A percentile compares a stretch with the other conserved stretches of the same genome.
phyloP scores from a whole-genome alignment of 1,140 invertebrate species.

The Mizuhopecten yessoensis region DNA sequence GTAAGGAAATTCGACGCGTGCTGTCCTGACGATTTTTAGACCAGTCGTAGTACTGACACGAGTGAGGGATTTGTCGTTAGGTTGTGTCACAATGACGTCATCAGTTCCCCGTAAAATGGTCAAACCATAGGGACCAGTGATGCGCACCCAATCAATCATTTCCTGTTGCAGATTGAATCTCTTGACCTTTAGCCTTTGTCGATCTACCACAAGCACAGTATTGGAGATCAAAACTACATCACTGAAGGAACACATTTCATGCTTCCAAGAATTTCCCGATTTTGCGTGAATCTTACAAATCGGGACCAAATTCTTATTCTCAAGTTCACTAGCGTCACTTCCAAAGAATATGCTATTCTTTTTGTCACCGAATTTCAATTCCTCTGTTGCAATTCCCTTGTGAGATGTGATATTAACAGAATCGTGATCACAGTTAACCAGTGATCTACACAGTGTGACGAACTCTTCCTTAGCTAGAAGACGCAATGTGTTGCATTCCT shows the following conservation, averaged over 20 bases:
- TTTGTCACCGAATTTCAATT: neutral
- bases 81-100: neutral
- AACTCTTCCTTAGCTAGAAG: neutral
- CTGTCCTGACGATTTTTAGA: neutral
- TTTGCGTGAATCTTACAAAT: neutral
- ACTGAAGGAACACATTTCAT: constrained; percentile 16
- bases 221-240: neutral
- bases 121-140: neutral
- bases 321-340: neutral
- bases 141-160: neutral
- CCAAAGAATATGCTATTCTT: neutral
- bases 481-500: neutral
- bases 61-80: neutral
- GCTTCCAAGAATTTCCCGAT: neutral
- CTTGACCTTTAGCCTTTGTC: constrained; percentile 8
- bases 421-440: neutral
- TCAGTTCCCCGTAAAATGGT: neutral
- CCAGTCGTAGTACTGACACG: neutral
- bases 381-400: neutral
- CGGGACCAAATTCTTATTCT: neutral
- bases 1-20: neutral
- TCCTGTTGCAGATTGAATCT: neutral
- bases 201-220: neutral
- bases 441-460: neutral
- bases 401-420: neutral